Conservation (phyloP, 2,797 vertebrate species). For the Micropoecilia bifurca region DNA sequence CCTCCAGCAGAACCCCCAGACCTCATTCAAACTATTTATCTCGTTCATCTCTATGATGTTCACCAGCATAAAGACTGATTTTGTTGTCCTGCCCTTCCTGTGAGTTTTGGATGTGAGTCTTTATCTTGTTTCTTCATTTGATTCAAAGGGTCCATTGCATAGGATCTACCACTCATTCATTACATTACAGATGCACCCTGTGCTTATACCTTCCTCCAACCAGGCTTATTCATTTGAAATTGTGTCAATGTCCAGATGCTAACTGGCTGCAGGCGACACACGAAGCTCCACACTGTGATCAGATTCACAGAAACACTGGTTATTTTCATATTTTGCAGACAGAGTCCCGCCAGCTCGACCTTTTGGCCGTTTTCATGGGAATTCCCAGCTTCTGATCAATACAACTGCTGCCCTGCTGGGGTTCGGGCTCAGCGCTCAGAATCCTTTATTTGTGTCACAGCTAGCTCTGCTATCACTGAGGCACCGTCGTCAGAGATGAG, state of each 20-base stretch:
- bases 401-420: slow-evolving; percentile 49
- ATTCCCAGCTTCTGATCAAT: slow-evolving; percentile 69
- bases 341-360: slow-evolving; percentile 68
- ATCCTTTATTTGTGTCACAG: slow-evolving; percentile 44
- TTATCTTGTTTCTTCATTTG: background rate
- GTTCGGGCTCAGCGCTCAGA: slow-evolving; percentile 34
- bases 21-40: background rate
- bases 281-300: slow-evolving; percentile 56
- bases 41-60: background rate
- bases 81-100: background rate
- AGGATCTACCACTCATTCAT: background rate
- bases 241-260: slow-evolving; percentile 58
- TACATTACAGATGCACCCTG: background rate
- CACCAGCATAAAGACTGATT: background rate
- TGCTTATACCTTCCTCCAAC: background rate
- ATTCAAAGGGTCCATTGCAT: background rate
- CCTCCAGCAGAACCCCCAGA: background rate
- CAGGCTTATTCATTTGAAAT: slow-evolving; percentile 25
- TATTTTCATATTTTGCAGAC: slow-evolving; percentile 82
- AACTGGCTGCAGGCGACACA: slow-evolving; percentile 54
- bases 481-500: slow-evolving; percentile 10
- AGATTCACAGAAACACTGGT: slow-evolving; percentile 71
- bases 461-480: slow-evolving; percentile 14
- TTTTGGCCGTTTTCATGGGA: slow-evolving; percentile 72
- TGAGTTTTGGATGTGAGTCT: background rate